Evolutionary conservation across 2,797 vertebrate genomes (phyloP).

Genomic region (Salarias fasciatus): DNA sequence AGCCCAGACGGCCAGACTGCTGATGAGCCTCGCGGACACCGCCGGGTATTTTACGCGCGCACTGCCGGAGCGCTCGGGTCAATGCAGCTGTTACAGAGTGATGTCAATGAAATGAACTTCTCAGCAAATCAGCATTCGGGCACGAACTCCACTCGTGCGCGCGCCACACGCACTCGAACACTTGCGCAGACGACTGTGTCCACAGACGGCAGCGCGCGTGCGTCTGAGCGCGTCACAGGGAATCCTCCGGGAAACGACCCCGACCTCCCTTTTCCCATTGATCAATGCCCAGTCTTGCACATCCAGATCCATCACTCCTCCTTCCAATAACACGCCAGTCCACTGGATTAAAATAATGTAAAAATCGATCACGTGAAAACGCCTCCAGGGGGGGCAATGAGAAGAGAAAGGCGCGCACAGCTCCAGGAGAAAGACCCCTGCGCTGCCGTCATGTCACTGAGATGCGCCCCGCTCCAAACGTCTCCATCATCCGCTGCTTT

Average conservation of each 20-base stretch:
- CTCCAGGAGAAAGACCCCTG: constrained; percentile 16
- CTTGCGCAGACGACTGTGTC: too few species aligned
- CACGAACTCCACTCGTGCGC: constrained; percentile 17
- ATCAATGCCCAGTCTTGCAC: constrained; percentile 70
- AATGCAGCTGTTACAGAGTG: constrained; percentile 3
- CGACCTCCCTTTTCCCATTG: constrained; percentile 45
- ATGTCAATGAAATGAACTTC: constrained; percentile 53
- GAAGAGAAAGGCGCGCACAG: constrained; percentile 46
- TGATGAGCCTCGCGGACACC: constrained; percentile 9
- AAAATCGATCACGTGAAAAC: constrained; percentile 69
- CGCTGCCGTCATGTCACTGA: constrained; percentile 34
- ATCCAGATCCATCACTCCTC: constrained; percentile 64
- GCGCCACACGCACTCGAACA: constrained; percentile 16
- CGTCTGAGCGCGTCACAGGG: background rate
- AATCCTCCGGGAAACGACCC: constrained; percentile 43
- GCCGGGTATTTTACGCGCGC: constrained; percentile 49
- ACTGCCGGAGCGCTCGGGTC: constrained; percentile 4
- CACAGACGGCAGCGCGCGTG: background rate
- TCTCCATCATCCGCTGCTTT: constrained; percentile 24
- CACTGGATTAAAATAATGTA: constrained; percentile 74
- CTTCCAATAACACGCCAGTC: constrained; percentile 64
- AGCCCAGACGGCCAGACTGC: constrained; percentile 1
- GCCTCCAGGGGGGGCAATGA: constrained; percentile 31
- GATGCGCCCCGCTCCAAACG: constrained; percentile 7
- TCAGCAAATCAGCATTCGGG: constrained; percentile 26